phyloP scores from a whole-genome alignment of 2,113 vertebrate genomes.

The Pithys albifrons region DNA sequence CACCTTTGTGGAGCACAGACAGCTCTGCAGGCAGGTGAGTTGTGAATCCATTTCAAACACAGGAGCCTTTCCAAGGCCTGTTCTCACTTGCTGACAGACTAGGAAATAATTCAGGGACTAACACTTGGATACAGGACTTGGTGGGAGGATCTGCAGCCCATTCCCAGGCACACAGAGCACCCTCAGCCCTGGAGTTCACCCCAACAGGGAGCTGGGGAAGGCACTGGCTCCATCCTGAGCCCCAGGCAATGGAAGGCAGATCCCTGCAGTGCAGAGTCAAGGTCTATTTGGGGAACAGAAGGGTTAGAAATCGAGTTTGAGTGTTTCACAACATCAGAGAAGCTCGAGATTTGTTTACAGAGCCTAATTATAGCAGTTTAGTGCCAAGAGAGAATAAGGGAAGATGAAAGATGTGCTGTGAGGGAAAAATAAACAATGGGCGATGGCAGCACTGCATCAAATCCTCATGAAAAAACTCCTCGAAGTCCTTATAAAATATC shows the following conservation, averaged over 20 bases:
- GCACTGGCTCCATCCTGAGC: neutral
- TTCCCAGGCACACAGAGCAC: neutral
- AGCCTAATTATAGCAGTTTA: neutral
- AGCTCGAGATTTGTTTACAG: neutral
- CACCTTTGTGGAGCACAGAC: neutral
- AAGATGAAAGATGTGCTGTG: neutral
- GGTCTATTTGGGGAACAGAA: conserved; percentile 55
- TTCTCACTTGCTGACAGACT: neutral
- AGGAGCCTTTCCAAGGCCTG: neutral
- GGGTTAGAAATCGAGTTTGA: neutral
- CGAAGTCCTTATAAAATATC: neutral
- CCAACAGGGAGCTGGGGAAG: neutral
- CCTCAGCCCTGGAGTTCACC: neutral
- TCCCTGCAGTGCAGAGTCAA: neutral
- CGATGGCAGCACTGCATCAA: neutral
- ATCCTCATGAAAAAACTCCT: neutral
- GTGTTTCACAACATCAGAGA: neutral
- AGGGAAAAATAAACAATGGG: neutral
- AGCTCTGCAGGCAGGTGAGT: neutral
- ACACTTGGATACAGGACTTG: neutral
- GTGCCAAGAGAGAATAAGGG: neutral
- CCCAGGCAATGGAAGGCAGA: neutral
- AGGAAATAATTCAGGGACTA: neutral
- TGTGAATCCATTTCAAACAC: neutral
- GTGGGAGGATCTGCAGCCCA: neutral